These are phyloP conservation scores for Cololabis saira DNA, from an alignment of 2,113 vertebrate genomes.

Conservation along the genomic window DNA sequence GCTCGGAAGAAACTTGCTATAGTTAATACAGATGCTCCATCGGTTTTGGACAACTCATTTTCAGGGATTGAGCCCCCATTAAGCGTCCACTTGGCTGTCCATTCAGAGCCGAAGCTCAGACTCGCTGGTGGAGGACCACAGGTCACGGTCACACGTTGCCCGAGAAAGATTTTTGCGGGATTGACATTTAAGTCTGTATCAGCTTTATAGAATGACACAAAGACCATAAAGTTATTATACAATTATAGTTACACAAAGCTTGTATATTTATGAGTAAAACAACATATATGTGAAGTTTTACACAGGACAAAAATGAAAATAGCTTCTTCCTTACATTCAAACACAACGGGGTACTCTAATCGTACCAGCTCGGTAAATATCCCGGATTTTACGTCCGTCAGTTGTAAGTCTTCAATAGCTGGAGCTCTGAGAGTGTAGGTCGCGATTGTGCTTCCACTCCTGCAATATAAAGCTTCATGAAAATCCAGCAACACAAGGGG, in stretches of 20 bases:
- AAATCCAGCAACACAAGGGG: background rate
- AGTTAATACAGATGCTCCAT: background rate
- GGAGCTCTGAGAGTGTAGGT: background rate
- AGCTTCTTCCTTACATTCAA: background rate
- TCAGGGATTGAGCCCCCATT: background rate
- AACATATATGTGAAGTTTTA: background rate
- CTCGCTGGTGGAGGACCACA: background rate
- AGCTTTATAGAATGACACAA: conserved; percentile 27
- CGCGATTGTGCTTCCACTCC: conserved; percentile 1
- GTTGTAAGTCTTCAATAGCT: background rate
- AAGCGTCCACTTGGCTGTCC: background rate
- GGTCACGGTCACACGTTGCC: background rate
- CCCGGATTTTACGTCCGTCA: background rate
- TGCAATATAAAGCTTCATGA: background rate
- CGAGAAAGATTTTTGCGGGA: background rate
- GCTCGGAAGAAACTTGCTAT: background rate
- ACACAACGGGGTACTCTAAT: background rate
- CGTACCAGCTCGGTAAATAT: background rate
- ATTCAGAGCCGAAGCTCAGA: background rate
- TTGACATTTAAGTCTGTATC: background rate
- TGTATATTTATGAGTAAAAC: background rate
- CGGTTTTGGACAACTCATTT: background rate
- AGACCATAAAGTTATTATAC: background rate
- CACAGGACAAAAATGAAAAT: background rate
- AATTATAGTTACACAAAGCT: background rate